These are phyloP conservation scores for Gymnothorax reevesii DNA, from an alignment of 2,797 vertebrate species.

Conservation along the genomic window DNA sequence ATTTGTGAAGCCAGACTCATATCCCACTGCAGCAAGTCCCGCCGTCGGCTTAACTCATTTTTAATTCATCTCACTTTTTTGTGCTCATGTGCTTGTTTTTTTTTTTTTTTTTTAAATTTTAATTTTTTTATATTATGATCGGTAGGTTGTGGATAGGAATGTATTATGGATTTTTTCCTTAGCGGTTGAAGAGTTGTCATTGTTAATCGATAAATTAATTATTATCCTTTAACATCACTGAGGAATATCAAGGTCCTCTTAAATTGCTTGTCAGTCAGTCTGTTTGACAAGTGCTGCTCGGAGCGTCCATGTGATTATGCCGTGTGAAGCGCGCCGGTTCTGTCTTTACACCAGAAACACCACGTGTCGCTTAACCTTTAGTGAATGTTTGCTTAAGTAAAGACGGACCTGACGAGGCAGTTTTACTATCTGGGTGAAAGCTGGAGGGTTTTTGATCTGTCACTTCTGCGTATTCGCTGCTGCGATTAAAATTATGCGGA, in stretches of 20 bases:
- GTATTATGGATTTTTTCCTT: slow-evolving; percentile 11
- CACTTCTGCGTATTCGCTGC: not conserved
- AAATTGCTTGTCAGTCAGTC: slow-evolving; percentile 28
- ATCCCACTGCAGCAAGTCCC: not conserved
- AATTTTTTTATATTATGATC: not conserved
- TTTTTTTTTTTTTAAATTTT: not conserved
- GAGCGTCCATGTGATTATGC: not conserved
- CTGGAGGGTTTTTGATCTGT: not conserved
- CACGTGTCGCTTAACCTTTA: not conserved
- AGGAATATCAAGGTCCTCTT: slow-evolving; percentile 39
- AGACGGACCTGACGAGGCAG: not conserved
- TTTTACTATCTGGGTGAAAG: not conserved
- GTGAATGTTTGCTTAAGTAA: not conserved
- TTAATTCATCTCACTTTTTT: not conserved
- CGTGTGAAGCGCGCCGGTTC: not conserved
- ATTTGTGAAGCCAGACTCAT: not conserved
- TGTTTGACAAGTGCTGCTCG: not conserved
- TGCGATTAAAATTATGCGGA: slow-evolving; percentile 29
- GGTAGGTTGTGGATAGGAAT: not conserved
- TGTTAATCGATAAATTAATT: slow-evolving; percentile 3
- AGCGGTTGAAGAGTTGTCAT: not conserved
- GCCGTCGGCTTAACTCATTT: slow-evolving; percentile 4
- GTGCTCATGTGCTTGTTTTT: not conserved
- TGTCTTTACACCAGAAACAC: not conserved
- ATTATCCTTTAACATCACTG: slow-evolving; percentile 31